Percentiles rank a stretch among this genome's conserved stretches.
Evolutionary conservation across 1,140 invertebrate species (phyloP).

Genomic region (Caerostris extrusa): DNA sequence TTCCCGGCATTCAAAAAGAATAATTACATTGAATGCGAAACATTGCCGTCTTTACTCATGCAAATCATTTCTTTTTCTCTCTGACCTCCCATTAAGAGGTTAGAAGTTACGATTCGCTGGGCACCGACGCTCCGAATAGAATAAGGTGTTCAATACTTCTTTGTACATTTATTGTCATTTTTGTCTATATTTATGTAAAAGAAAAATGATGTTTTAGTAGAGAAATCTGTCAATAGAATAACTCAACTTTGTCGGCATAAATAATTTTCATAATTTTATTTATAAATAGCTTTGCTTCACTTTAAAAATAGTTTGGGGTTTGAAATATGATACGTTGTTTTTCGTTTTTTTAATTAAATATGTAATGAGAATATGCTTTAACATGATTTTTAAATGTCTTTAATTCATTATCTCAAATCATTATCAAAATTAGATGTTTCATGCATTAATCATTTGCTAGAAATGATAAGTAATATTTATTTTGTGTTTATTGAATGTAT

Average conservation of each 20-base stretch:
- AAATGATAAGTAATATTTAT: too few species aligned
- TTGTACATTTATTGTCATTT: background rate
- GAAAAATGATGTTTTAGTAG: background rate
- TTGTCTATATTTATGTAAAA: slow-evolving; percentile 40
- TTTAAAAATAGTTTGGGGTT: too few species aligned
- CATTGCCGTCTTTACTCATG: slow-evolving; percentile 49
- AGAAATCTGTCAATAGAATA: background rate
- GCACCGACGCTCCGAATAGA: slow-evolving; percentile 4
- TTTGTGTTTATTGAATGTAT: too few species aligned
- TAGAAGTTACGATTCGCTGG: slow-evolving; percentile 57
- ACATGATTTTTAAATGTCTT: too few species aligned
- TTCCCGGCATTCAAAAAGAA: slow-evolving; percentile 44
- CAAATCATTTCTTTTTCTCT: slow-evolving; percentile 59
- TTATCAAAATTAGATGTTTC: too few species aligned
- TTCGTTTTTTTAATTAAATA: too few species aligned
- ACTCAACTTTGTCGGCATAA: background rate
- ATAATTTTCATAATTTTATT: background rate
- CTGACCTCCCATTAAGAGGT: slow-evolving; percentile 56
- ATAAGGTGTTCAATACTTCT: slow-evolving; percentile 20
- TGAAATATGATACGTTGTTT: too few species aligned
- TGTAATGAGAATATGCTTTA: too few species aligned
- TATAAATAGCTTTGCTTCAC: background rate
- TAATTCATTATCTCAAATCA: too few species aligned
- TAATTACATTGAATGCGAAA: slow-evolving; percentile 38
- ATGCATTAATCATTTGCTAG: too few species aligned